These are phyloP conservation scores for Labroides dimidiatus DNA, from an alignment of 2,797 vertebrate genomes.

Conservation along the genomic window DNA sequence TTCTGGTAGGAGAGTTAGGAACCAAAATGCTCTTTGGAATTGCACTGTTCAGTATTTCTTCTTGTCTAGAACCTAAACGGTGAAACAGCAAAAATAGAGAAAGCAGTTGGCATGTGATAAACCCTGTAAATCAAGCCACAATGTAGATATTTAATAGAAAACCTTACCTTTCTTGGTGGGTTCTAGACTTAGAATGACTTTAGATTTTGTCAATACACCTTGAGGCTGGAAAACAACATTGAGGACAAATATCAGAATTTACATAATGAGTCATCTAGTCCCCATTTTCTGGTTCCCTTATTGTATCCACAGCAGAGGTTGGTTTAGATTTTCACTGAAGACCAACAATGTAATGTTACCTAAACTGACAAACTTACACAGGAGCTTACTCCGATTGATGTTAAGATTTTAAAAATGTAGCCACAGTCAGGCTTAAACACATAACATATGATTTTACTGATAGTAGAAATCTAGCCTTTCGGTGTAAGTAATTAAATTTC, in stretches of 20 bases:
- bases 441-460: too few relatives aligned
- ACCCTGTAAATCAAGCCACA: not conserved
- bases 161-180: conserved; percentile 66
- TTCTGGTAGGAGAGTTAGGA: conserved; percentile 85
- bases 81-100: not conserved
- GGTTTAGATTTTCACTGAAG: too few relatives aligned
- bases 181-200: conserved; percentile 72
- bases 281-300: too few relatives aligned
- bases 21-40: conserved; percentile 77
- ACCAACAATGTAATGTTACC: too few relatives aligned
- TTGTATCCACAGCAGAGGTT: too few relatives aligned
- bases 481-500: too few relatives aligned
- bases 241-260: not conserved
- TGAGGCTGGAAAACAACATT: conserved; percentile 77
- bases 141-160: not conserved
- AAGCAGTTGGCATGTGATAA: not conserved
- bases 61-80: conserved; percentile 81
- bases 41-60: conserved; percentile 63
- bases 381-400: too few relatives aligned
- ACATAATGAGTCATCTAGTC: too few relatives aligned
- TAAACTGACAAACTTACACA: too few relatives aligned
- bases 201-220: conserved; percentile 80
- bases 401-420: too few relatives aligned
- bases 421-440: too few relatives aligned
- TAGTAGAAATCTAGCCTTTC: too few relatives aligned